Evolutionary conservation across 2,888 invertebrate species (phyloP).

Genomic region (Bibio marci): DNA sequence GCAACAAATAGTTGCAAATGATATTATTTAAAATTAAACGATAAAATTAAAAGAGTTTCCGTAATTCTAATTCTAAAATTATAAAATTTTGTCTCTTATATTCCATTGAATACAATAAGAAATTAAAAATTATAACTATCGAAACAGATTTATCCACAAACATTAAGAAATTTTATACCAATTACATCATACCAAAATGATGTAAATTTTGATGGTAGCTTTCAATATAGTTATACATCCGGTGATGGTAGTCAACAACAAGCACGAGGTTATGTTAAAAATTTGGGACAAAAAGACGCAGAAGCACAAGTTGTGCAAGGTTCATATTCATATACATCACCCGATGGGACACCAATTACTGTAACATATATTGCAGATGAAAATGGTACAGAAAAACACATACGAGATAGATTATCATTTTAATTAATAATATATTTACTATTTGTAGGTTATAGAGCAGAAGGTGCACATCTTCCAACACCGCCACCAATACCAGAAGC

Average conservation of each 20-base stretch:
- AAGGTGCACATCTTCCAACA: constrained; percentile 27
- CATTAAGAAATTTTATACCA: constrained; percentile 23
- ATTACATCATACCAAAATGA: constrained; percentile 30
- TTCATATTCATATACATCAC: constrained; percentile 55
- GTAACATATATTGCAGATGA: constrained; percentile 59
- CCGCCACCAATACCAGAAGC: constrained; percentile 24
- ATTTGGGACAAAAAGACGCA: constrained; percentile 45
- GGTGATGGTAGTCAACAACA: constrained; percentile 65
- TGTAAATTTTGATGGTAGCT: constrained; percentile 27
- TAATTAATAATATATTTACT: too few relatives aligned
- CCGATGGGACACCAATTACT: constrained; percentile 52
- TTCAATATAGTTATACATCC: constrained; percentile 45
- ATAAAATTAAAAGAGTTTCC: too few relatives aligned
- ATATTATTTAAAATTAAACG: too few relatives aligned
- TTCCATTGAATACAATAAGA: too few relatives aligned
- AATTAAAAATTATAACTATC: too few relatives aligned
- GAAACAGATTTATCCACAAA: constrained; percentile 6
- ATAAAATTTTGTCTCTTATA: too few relatives aligned
- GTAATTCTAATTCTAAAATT: too few relatives aligned
- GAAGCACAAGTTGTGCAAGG: constrained; percentile 60
- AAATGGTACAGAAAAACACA: constrained; percentile 34
- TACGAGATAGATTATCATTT: not conserved
- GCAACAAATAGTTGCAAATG: too few relatives aligned
- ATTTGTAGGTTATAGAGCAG: constrained; percentile 23
- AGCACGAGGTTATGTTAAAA: constrained; percentile 59